Evolutionary conservation across 2,797 vertebrate genomes (phyloP), one percentile per base, ranked within the genome.

Genomic region (Sebastes taczanowskii): DNA sequence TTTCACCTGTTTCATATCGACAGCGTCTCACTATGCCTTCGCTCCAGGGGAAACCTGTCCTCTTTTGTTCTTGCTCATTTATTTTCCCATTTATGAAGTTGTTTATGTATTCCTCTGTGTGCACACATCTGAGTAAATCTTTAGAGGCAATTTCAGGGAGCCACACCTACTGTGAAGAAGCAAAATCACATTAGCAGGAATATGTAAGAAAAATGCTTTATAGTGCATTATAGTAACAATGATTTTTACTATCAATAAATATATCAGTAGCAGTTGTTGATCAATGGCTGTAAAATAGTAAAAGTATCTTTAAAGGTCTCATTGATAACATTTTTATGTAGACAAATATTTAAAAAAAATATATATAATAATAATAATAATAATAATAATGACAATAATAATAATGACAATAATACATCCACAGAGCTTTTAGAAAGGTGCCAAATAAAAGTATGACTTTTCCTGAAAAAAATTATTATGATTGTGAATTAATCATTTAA

Each of bases 11-110:
- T 81, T 94, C 92, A 78, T 93, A 95, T 78, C 88, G 83, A 59
- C 93, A 95, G 72, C 92, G 90, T 2, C 76, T 83, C 53, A 94
- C 93, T 3, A 94, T 25, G 71, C 91, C 92, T 77, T 92, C 60
- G 9, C 92, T 95, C 95, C 94, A 94, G 56, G 86, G 77, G 74
- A 95, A 94, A 4, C 92, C 94, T 0, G 93, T 94, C 69, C 82
- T 89, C 71, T 72, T 90, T 61, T 94, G 93, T 14, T 93, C 92
- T 6, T 82, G 80, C 84, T 92, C 90, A 2, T 34, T 81, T 52
- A 79, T 70, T 20, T 69, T 90, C 22, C 91, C 94, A 8, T 78
- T 75, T 5, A 93, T 81, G 55, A 94, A 94, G 74, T 85, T 87
- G 66, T 76, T 67, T 49, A 94, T 20, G 79, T 95, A 94, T 42